A percentile compares a stretch with the other conserved stretches of the same genome.
These are phyloP conservation scores for Streptopelia turtur DNA, from an alignment of 2,797 vertebrate genomes.

Conservation along the genomic window DNA sequence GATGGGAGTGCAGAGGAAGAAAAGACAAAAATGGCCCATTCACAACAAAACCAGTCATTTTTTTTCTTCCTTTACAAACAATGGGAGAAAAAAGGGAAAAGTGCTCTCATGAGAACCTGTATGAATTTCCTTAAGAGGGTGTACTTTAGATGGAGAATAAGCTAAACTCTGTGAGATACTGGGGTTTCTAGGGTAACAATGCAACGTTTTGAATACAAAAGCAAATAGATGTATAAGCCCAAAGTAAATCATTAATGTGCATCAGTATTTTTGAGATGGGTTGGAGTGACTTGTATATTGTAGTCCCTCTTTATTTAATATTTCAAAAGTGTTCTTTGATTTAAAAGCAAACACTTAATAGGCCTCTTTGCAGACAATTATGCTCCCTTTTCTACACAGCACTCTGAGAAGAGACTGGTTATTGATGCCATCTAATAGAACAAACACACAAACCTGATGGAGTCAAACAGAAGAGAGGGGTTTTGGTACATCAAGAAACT, in stretches of 20 bases:
- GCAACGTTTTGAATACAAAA: constrained; percentile 44
- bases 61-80: constrained; percentile 72
- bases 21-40: constrained; percentile 53
- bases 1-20: constrained; percentile 32
- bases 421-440: constrained; percentile 63
- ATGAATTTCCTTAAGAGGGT: constrained; percentile 72
- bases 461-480: constrained; percentile 17
- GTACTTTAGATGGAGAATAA: constrained; percentile 66
- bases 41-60: constrained; percentile 51
- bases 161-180: constrained; percentile 46
- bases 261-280: constrained; percentile 64
- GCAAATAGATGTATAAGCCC: constrained; percentile 71
- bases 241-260: constrained; percentile 81
- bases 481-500: constrained; percentile 15
- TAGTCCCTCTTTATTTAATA: constrained; percentile 66
- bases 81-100: not conserved
- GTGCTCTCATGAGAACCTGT: constrained; percentile 41
- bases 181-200: constrained; percentile 69
- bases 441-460: constrained; percentile 60
- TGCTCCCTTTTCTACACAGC: constrained; percentile 24
- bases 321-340: constrained; percentile 76
- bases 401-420: constrained; percentile 14
- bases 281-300: constrained; percentile 54
- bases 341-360: constrained; percentile 77
- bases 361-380: constrained; percentile 60